These are phyloP conservation scores for Apeltes quadracus DNA, from an alignment of 2,113 vertebrate genomes.

Conservation along the genomic window DNA sequence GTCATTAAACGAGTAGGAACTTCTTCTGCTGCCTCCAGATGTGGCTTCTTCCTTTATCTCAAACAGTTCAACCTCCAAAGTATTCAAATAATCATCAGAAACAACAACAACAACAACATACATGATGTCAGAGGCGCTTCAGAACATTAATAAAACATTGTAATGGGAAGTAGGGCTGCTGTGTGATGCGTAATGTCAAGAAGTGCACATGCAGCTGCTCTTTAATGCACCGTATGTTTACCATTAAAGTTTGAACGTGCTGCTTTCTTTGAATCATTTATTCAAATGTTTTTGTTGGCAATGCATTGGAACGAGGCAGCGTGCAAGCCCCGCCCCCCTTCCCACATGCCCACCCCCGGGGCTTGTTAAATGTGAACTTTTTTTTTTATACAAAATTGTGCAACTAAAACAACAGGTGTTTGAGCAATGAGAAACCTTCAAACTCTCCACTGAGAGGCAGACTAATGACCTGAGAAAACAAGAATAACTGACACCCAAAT, in stretches of 20 bases:
- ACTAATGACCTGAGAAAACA: neutral
- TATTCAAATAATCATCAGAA: no score
- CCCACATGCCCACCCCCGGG: no score
- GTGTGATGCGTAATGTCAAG: conserved; percentile 17
- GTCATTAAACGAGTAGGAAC: no score
- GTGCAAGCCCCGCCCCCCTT: no score
- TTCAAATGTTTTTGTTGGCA: neutral
- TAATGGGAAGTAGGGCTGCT: conserved; percentile 30
- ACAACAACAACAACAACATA: neutral
- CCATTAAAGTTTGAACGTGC: conserved; percentile 20
- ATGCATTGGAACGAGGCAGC: neutral
- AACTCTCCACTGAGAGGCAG: neutral
- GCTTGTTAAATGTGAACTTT: neutral
- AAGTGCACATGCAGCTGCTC: conserved; percentile 25
- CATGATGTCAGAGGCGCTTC: neutral
- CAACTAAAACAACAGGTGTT: neutral
- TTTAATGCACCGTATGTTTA: neutral
- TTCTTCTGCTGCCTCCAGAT: no score
- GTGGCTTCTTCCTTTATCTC: no score
- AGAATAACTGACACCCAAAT: neutral
- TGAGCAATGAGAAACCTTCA: neutral
- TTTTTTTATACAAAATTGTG: neutral
- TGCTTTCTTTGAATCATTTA: conserved; percentile 20
- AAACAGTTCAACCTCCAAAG: no score
- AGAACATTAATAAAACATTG: conserved; percentile 55